These are phyloP conservation scores for Enchytraeus crypticus DNA, from an alignment of 2,888 invertebrate species.

Conservation along the genomic window DNA sequence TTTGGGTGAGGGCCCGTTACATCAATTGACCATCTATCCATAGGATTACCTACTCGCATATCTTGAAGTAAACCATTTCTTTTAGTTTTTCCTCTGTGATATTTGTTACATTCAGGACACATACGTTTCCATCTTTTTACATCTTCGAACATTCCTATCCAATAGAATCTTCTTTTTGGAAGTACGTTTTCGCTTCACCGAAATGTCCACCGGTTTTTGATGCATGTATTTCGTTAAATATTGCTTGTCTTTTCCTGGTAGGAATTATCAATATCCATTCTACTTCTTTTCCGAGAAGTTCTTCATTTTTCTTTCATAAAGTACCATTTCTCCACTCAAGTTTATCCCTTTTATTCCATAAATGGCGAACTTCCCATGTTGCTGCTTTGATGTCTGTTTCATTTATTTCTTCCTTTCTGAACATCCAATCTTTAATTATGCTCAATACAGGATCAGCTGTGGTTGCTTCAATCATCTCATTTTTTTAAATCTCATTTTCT, in stretches of 20 bases:
- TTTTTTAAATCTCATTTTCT: no score
- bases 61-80: background rate
- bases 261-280: background rate
- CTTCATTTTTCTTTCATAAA: no score
- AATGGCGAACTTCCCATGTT: no score
- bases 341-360: no score
- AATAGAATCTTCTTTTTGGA: background rate
- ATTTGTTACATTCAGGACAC: background rate
- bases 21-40: background rate
- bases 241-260: background rate
- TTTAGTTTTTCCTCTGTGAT: background rate
- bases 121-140: background rate
- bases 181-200: background rate
- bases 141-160: background rate
- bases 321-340: no score
- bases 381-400: no score
- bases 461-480: no score
- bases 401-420: no score
- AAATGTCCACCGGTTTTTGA: background rate
- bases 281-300: no score
- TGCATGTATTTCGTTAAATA: background rate
- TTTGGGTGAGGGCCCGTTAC: slow-evolving; percentile 4
- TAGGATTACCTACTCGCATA: background rate
- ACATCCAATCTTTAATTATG: no score
- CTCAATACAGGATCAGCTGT: no score